Evolutionary conservation across 2,797 vertebrate genomes (phyloP).

Genomic region (Poliocrania exsul): DNA sequence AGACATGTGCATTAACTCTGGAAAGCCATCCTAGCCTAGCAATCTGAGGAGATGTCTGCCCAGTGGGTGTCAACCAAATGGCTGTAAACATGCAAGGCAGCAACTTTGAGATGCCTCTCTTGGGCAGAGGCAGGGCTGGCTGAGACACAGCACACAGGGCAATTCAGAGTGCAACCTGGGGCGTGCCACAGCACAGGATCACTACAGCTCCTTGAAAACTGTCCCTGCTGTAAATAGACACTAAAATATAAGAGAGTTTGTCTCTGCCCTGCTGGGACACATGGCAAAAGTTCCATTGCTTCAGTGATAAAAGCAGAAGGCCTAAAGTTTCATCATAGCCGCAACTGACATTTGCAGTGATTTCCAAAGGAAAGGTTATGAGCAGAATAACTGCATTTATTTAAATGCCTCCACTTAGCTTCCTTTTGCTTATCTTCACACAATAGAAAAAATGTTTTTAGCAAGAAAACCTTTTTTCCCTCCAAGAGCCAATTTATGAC

Average conservation of each 20-base stretch:
- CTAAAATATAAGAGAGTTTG: neutral
- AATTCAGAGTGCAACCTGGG: neutral
- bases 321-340: neutral
- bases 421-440: neutral
- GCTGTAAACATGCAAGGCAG: rapidly evolving
- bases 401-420: neutral
- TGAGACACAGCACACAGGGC: neutral
- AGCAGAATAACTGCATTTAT: neutral
- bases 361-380: neutral
- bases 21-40: neutral
- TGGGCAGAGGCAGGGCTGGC: neutral
- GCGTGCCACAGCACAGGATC: neutral
- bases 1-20: neutral
- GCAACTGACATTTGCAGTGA: neutral
- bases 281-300: neutral
- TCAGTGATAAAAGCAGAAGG: neutral
- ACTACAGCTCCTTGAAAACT: neutral
- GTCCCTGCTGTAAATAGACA: neutral
- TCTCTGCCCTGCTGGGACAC: neutral
- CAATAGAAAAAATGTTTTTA: neutral
- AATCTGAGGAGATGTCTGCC: neutral
- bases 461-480: rapidly evolving
- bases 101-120: rapidly evolving
- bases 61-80: rapidly evolving
- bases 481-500: neutral